Percentiles rank a stretch among this genome's conserved stretches.
These are phyloP conservation scores for Hemibagrus wyckioides DNA, from an alignment of 2,113 vertebrate species.

Conservation along the genomic window DNA sequence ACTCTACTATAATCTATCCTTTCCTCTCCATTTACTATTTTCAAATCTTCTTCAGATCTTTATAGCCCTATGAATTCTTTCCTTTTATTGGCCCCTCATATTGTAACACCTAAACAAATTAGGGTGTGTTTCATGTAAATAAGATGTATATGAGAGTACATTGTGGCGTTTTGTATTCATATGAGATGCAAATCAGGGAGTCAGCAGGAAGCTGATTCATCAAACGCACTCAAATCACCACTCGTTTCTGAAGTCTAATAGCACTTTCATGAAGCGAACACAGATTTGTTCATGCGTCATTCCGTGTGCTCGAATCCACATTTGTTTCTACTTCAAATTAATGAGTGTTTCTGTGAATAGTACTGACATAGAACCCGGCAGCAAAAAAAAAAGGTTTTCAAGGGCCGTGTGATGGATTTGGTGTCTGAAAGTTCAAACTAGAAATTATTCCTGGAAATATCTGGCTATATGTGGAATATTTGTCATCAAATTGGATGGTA, in stretches of 20 bases:
- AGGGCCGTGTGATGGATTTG: neutral
- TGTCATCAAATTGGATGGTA: neutral
- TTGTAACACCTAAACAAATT: neutral
- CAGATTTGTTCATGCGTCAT: neutral
- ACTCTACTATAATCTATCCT: neutral
- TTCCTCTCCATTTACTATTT: neutral
- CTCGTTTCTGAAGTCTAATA: neutral
- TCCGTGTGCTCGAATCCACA: neutral
- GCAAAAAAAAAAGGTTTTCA: neutral
- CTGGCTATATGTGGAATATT: neutral
- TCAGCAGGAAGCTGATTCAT: neutral
- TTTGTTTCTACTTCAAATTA: neutral
- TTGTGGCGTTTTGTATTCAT: neutral
- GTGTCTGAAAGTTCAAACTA: neutral
- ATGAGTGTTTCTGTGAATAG: constrained; percentile 12
- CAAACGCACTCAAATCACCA: neutral
- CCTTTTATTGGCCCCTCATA: neutral
- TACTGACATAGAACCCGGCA: too few species aligned
- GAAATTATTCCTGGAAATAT: neutral
- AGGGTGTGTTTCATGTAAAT: neutral
- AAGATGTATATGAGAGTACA: neutral
- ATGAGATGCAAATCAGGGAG: neutral
- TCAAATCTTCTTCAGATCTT: neutral
- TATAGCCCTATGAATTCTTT: neutral
- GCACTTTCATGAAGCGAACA: neutral